Evolutionary conservation across 2,797 vertebrate genomes (phyloP).

Genomic region (Rhinogobio ventralis): DNA sequence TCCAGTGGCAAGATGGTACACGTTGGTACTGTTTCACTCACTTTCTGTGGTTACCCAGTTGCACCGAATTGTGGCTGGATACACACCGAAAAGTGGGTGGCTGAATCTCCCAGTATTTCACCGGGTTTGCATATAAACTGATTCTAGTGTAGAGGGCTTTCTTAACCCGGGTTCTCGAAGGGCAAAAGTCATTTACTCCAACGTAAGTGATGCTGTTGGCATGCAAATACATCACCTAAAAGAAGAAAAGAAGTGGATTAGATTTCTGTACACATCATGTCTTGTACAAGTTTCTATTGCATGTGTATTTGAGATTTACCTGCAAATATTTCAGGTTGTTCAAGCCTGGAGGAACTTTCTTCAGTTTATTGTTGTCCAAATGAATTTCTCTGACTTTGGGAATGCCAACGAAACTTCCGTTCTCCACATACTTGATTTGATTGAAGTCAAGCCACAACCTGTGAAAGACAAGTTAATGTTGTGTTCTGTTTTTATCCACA

Average conservation of each 20-base stretch:
- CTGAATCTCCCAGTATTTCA: constrained; percentile 94
- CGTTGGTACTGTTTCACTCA: constrained; percentile 24
- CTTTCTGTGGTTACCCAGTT: constrained; percentile 91
- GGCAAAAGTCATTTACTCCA: constrained; percentile 96
- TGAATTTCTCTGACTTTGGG: constrained; percentile 90
- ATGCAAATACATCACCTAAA: constrained; percentile 93
- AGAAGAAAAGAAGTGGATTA: constrained; percentile 47
- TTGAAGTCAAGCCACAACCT: constrained; percentile 93
- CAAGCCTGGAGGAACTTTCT: constrained; percentile 89
- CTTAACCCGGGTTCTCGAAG: constrained; percentile 79
- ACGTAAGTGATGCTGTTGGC: constrained; percentile 90
- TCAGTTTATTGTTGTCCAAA: constrained; percentile 93
- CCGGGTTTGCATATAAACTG: constrained; percentile 93
- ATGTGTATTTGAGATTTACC: constrained; percentile 71
- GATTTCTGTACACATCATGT: neutral
- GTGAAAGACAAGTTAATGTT: constrained; percentile 60
- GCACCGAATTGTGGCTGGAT: constrained; percentile 86
- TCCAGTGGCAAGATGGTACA: constrained; percentile 47
- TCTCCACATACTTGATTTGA: constrained; percentile 93
- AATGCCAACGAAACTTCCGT: constrained; percentile 87
- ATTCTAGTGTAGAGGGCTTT: constrained; percentile 91
- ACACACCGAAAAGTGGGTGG: constrained; percentile 94
- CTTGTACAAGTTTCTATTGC: neutral
- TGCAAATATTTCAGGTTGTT: constrained; percentile 89
- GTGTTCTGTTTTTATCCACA: neutral